phyloP scores from a whole-genome alignment of 2,888 invertebrate species.

The Cheilosia vulpina region DNA sequence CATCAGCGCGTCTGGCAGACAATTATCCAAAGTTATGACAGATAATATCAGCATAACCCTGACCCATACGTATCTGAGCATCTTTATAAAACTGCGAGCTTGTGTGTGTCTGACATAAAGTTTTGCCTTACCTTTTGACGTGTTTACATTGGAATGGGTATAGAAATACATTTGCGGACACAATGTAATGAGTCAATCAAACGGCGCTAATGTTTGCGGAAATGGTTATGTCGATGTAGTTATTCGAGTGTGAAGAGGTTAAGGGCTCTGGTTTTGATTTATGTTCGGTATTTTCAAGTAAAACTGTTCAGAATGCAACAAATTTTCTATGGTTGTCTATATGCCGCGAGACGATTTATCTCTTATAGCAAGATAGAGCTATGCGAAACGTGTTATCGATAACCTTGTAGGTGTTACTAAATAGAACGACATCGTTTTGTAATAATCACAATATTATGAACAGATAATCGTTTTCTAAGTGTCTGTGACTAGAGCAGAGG shows the following conservation, averaged over 20 bases:
- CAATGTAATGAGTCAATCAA: conserved; percentile 22
- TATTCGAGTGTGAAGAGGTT: conserved; percentile 33
- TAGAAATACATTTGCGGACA: not conserved
- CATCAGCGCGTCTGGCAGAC: conserved; percentile 1
- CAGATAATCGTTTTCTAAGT: conserved; percentile 12
- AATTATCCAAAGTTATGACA: conserved; percentile 31
- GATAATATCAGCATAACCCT: conserved; percentile 52
- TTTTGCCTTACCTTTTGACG: conserved; percentile 35
- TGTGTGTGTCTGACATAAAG: conserved; percentile 12
- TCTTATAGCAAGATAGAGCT: conserved; percentile 52
- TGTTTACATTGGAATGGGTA: conserved; percentile 26
- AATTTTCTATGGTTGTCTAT: not conserved
- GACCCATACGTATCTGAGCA: conserved; percentile 28
- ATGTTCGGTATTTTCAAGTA: not conserved
- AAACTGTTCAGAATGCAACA: conserved; percentile 24
- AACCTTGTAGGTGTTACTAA: conserved; percentile 48
- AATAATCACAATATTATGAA: conserved; percentile 18
- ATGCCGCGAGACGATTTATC: conserved; percentile 30
- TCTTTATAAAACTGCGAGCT: not conserved
- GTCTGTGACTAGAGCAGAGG: conserved; percentile 32
- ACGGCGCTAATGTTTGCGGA: conserved; percentile 52
- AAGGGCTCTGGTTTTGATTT: conserved; percentile 31
- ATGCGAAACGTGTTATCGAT: conserved; percentile 40
- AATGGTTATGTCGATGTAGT: conserved; percentile 24
- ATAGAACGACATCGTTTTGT: conserved; percentile 49